A percentile compares a stretch with the other conserved stretches of the same genome.
Evolutionary conservation across 2,797 vertebrate genomes (phyloP).

Genomic region (Rhinella marina): DNA sequence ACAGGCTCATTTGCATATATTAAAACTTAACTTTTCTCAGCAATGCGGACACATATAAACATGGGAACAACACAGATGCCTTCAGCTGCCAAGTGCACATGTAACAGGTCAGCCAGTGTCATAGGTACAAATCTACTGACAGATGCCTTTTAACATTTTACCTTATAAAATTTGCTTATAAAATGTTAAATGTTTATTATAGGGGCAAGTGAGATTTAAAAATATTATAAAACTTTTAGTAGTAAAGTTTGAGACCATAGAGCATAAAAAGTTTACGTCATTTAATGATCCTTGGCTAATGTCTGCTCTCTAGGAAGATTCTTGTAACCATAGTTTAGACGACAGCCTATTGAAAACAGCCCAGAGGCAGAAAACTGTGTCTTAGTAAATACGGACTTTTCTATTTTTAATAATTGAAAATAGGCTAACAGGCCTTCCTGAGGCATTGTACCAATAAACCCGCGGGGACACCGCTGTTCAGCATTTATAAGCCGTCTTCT

Average conservation of each 20-base stretch:
- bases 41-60: too few species aligned
- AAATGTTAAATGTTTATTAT: neutral
- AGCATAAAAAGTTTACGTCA: neutral
- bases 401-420: constrained; percentile 26
- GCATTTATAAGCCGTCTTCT: neutral
- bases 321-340: neutral
- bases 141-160: neutral
- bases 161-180: neutral
- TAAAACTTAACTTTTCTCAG: too few species aligned
- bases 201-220: neutral
- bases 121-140: too few species aligned
- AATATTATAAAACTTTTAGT: neutral
- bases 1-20: too few species aligned
- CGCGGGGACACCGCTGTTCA: neutral
- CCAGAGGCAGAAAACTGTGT: constrained; percentile 15
- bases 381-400: constrained; percentile 12
- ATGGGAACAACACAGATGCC: too few species aligned
- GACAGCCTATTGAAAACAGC: neutral
- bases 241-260: neutral
- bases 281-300: neutral
- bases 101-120: too few species aligned
- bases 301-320: neutral
- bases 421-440: neutral
- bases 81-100: too few species aligned
- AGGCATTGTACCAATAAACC: constrained; percentile 26